A percentile compares a stretch with the other conserved stretches of the same genome.
phyloP scores from a whole-genome alignment of 2,888 invertebrate genomes.

The Thymelicus sylvestris region DNA sequence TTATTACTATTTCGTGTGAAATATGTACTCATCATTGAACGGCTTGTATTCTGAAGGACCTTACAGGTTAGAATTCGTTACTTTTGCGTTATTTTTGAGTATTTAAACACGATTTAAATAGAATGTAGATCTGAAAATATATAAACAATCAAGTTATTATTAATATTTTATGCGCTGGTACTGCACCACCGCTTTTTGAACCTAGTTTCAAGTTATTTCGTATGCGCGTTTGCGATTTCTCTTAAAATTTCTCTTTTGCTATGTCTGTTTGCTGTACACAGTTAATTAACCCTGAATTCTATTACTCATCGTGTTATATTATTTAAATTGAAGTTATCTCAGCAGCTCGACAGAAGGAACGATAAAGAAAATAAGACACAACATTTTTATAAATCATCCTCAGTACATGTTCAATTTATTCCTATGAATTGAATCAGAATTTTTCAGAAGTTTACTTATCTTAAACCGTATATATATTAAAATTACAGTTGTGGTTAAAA shows the following conservation, averaged over 20 bases:
- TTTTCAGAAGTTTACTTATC: too few species aligned
- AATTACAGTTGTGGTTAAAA: too few species aligned
- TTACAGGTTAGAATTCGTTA: slow-evolving; percentile 72
- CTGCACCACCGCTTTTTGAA: background rate
- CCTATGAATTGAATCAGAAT: too few species aligned
- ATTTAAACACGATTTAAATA: slow-evolving; percentile 4
- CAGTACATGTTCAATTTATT: too few species aligned
- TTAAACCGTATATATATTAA: too few species aligned
- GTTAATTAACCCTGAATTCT: background rate
- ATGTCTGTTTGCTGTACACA: background rate
- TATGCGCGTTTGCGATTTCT: slow-evolving; percentile 27
- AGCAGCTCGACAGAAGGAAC: background rate
- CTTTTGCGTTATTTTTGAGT: slow-evolving; percentile 20
- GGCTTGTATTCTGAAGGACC: slow-evolving; percentile 72
- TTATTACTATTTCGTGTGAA: slow-evolving; percentile 48
- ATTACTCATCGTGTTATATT: background rate
- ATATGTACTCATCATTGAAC: slow-evolving; percentile 75
- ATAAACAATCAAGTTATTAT: background rate
- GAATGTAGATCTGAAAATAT: background rate
- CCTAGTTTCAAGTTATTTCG: slow-evolving; percentile 4
- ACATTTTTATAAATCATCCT: too few species aligned
- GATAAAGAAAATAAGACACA: too few species aligned
- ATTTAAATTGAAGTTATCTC: background rate
- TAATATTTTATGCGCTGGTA: background rate
- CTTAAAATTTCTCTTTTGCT: slow-evolving; percentile 28